A percentile compares a stretch with the other conserved stretches of the same genome.
These are phyloP conservation scores for Zalophus californianus DNA, from an alignment of 2,797 vertebrate species.

Conservation along the genomic window DNA sequence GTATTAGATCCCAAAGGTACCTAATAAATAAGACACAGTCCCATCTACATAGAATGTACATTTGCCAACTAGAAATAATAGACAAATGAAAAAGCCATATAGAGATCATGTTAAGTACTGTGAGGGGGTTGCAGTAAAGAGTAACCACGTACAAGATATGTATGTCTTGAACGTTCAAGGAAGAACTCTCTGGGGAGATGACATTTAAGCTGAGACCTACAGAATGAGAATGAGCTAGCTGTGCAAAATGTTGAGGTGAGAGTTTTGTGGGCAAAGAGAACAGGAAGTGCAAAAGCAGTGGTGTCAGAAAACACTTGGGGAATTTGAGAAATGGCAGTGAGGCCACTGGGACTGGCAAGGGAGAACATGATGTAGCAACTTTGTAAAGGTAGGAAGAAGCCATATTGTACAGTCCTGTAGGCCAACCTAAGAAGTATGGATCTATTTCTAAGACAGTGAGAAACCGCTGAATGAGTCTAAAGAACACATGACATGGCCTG, in stretches of 20 bases:
- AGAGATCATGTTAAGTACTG: not conserved
- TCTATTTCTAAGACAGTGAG: not conserved
- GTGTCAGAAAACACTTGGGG: not conserved
- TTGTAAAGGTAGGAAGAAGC: not conserved
- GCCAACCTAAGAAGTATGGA: not conserved
- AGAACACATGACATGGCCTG: not conserved
- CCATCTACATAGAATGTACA: not conserved
- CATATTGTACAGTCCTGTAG: not conserved
- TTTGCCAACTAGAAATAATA: not conserved
- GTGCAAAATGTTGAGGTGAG: not conserved
- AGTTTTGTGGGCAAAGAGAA: slow-evolving; percentile 26
- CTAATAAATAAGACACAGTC: not conserved
- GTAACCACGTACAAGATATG: not conserved
- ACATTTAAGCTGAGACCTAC: not conserved
- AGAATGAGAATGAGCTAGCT: not conserved
- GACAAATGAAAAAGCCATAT: not conserved
- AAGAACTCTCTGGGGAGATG: not conserved
- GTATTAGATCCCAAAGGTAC: not conserved
- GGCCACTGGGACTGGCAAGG: not conserved
- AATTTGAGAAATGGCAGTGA: slow-evolving; percentile 29
- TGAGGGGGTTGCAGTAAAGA: not conserved
- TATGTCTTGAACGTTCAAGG: not conserved
- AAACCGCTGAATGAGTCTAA: not conserved
- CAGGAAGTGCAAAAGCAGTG: not conserved
- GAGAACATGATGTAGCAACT: not conserved